Conservation (phyloP, 2,888 invertebrate genomes). For the Lissocephala sabroskyi region DNA sequence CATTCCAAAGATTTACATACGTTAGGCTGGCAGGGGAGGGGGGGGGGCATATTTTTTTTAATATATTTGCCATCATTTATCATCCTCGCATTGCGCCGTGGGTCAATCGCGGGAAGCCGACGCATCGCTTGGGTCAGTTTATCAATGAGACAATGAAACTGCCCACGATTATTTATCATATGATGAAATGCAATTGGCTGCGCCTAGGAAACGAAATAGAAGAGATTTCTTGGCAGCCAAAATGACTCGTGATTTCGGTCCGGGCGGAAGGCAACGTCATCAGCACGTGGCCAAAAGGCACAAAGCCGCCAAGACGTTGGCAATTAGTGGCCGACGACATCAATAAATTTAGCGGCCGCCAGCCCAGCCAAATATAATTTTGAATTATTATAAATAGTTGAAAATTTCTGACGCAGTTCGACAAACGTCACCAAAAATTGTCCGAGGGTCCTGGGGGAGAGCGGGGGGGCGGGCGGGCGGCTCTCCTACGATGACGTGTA, state of each 20-base stretch:
- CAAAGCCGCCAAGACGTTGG: not conserved
- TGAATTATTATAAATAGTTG: slow-evolving; percentile 5
- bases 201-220: slow-evolving; percentile 11
- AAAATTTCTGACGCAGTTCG: slow-evolving; percentile 7
- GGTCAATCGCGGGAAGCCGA: slow-evolving; percentile 17
- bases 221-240: slow-evolving; percentile 11
- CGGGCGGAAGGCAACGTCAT: slow-evolving; percentile 35
- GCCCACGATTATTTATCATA: slow-evolving; percentile 9
- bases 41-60: no score
- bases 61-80: slow-evolving; percentile 46
- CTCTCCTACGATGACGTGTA: slow-evolving; percentile 16
- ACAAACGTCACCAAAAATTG: no score
- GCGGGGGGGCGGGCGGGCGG: no score
- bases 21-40: slow-evolving; percentile 22
- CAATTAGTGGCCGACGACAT: not conserved
- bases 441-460: no score
- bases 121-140: not conserved
- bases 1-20: not conserved
- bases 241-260: slow-evolving; percentile 51
- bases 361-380: slow-evolving; percentile 1
- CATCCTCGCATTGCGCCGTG: slow-evolving; percentile 37
- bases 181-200: slow-evolving; percentile 40
- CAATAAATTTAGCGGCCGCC: not conserved
- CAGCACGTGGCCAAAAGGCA: slow-evolving; percentile 40
- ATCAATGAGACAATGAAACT: slow-evolving; percentile 7